Percentiles rank a stretch among this genome's conserved stretches.
These are phyloP conservation scores for Macquaria ambigua DNA, from an alignment of 2,113 vertebrate genomes.

Conservation along the genomic window DNA sequence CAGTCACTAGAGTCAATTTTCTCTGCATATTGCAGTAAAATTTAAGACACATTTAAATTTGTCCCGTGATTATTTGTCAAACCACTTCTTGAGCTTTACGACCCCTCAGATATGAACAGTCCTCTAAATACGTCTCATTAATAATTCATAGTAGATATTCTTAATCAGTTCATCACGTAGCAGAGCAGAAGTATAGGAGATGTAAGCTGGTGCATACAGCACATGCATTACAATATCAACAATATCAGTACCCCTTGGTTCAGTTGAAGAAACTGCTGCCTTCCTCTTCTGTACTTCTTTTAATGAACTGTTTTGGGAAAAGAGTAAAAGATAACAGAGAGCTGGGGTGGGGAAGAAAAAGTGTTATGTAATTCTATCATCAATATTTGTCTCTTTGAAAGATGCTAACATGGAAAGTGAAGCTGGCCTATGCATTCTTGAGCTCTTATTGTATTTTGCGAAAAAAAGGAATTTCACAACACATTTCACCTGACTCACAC, in stretches of 20 bases:
- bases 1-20: constrained; percentile 1
- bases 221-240: constrained; percentile 45
- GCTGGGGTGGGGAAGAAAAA: constrained; percentile 28
- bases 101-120: constrained; percentile 53
- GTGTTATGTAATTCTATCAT: constrained; percentile 37
- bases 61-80: constrained; percentile 43
- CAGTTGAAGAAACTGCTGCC: constrained; percentile 24
- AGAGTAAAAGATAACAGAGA: constrained; percentile 32
- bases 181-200: constrained; percentile 41
- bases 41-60: constrained; percentile 37
- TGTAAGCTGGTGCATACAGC: constrained; percentile 42
- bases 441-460: constrained; percentile 15
- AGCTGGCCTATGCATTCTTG: constrained; percentile 18
- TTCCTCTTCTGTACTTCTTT: constrained; percentile 60
- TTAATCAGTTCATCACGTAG: constrained; percentile 59
- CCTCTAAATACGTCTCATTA: constrained; percentile 55
- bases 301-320: constrained; percentile 73
- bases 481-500: constrained; percentile 21
- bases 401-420: constrained; percentile 30
- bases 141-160: constrained; percentile 67
- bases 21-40: constrained; percentile 7
- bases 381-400: constrained; percentile 58
- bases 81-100: constrained; percentile 38
- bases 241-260: constrained; percentile 37
- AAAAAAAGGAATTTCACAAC: constrained; percentile 32